Conservation (phyloP, 2,113 vertebrate genomes). For the Lophura nycthemera region DNA sequence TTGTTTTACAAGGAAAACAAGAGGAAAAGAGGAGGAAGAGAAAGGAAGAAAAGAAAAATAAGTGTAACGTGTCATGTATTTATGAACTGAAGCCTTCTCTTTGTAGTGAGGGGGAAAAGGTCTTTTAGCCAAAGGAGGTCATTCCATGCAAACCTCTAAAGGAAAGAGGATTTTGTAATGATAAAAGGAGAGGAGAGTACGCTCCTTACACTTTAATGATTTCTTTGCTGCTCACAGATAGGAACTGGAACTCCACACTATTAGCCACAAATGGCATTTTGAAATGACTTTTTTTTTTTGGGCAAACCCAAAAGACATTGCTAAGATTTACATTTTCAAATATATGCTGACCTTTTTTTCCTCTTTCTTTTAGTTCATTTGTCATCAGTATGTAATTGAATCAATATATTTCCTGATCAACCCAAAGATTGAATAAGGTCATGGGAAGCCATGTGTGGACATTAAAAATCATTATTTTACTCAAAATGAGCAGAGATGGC, state of each 20-base stretch:
- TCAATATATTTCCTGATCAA: slow-evolving; percentile 99
- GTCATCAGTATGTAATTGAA: slow-evolving; percentile 99
- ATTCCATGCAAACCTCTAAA: slow-evolving; percentile 52
- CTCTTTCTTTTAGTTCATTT: slow-evolving; percentile 92
- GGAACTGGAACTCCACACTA: slow-evolving; percentile 83
- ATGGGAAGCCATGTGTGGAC: slow-evolving; percentile 99
- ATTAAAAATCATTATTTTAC: slow-evolving; percentile 99
- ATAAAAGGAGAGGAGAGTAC: slow-evolving; percentile 73
- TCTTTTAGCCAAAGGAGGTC: slow-evolving; percentile 30
- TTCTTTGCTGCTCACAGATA: slow-evolving; percentile 80
- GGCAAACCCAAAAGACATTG: slow-evolving; percentile 95
- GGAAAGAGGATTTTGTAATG: slow-evolving; percentile 76
- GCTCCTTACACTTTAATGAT: slow-evolving; percentile 81
- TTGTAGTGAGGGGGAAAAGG: background rate
- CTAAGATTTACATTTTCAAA: slow-evolving; percentile 99
- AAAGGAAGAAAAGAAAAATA: background rate
- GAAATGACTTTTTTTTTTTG: slow-evolving; percentile 90
- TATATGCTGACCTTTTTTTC: slow-evolving; percentile 99
- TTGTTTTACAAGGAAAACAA: slow-evolving; percentile 38
- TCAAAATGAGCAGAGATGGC: slow-evolving; percentile 96
- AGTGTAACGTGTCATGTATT: background rate
- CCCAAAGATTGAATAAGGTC: slow-evolving; percentile 99
- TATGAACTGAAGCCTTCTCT: slow-evolving; percentile 23
- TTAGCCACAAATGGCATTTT: slow-evolving; percentile 96
- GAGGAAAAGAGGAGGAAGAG: background rate